A percentile compares a stretch with the other conserved stretches of the same genome.
These are phyloP conservation scores for Nestor notabilis DNA, from an alignment of 2,113 vertebrate genomes.

Conservation along the genomic window DNA sequence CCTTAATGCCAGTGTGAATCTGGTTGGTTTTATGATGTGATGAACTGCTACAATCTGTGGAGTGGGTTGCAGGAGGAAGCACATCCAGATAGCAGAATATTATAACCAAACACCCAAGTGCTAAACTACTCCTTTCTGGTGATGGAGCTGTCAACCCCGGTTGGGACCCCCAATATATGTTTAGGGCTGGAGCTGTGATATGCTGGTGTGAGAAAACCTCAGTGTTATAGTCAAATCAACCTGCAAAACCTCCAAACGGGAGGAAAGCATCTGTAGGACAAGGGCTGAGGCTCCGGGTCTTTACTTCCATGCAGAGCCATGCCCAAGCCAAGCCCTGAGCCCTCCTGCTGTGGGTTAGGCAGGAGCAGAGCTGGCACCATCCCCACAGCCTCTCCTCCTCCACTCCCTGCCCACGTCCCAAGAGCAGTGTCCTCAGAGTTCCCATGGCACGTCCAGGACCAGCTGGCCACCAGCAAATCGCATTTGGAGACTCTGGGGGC, in stretches of 20 bases:
- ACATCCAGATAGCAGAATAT: neutral
- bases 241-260: neutral
- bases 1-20: accelerated
- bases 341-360: neutral
- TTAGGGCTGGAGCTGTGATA: neutral
- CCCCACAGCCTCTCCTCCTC: neutral
- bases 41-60: neutral
- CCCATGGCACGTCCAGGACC: neutral
- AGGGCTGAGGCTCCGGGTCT: neutral
- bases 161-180: accelerated
- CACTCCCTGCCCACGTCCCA: neutral
- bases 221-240: neutral
- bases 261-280: neutral
- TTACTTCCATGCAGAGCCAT: neutral
- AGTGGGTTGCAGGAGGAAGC: neutral
- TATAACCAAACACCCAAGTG: accelerated
- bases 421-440: neutral
- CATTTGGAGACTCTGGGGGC: neutral
- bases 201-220: neutral
- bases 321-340: neutral
- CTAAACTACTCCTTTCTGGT: neutral
- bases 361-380: neutral
- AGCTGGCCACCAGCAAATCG: neutral
- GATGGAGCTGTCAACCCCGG: neutral
- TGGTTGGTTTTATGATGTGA: neutral